Evolutionary conservation across 2,797 vertebrate genomes (phyloP).

Genomic region (Argya squamiceps): DNA sequence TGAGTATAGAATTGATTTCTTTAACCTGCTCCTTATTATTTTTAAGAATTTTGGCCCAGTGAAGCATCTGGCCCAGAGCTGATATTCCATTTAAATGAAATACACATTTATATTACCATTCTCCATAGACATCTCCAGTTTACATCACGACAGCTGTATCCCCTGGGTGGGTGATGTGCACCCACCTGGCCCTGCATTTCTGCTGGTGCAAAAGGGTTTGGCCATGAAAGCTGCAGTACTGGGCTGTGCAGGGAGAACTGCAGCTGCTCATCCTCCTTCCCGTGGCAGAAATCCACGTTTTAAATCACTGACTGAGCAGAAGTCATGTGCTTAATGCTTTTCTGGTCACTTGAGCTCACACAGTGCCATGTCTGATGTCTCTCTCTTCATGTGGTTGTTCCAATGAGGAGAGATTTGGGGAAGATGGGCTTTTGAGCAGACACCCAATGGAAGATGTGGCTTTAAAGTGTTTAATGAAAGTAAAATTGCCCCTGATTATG

Average conservation of each 20-base stretch:
- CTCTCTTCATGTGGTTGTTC: neutral
- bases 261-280: neutral
- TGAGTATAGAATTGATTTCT: constrained; percentile 33
- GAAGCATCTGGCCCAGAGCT: constrained; percentile 39
- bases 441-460: neutral
- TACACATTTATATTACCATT: constrained; percentile 28
- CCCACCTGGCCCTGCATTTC: neutral
- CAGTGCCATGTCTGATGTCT: neutral
- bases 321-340: neutral
- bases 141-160: constrained; percentile 16
- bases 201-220: neutral
- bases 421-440: neutral
- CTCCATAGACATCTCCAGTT: constrained; percentile 59
- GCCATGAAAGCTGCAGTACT: rapidly evolving
- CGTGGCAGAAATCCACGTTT: neutral
- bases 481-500: neutral
- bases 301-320: neutral
- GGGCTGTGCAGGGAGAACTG: neutral
- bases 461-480: neutral
- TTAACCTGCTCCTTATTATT: constrained; percentile 50
- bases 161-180: neutral
- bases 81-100: constrained; percentile 47
- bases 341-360: neutral
- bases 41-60: constrained; percentile 36
- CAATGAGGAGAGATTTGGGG: neutral